Percentiles rank a stretch among this genome's conserved stretches.
phyloP scores from a whole-genome alignment of 2,113 vertebrate species.

The Galemys pyrenaicus region DNA sequence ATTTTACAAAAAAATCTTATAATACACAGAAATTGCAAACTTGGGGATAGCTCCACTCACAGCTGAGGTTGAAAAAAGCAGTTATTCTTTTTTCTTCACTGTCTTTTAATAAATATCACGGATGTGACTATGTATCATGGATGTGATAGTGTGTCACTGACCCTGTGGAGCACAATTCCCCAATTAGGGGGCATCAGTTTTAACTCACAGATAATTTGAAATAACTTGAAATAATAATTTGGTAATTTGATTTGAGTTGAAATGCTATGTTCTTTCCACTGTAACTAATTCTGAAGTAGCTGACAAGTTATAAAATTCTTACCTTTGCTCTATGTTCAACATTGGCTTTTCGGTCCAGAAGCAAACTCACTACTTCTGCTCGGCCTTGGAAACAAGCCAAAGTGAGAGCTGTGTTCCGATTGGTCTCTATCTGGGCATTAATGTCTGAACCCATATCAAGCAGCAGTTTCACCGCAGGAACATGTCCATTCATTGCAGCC shows the following conservation, averaged over 20 bases:
- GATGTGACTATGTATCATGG: neutral
- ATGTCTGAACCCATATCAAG: slow-evolving; percentile 99
- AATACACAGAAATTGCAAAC: slow-evolving; percentile 40
- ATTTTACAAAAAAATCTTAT: neutral
- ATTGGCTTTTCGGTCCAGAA: slow-evolving; percentile 98
- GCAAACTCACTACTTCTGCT: slow-evolving; percentile 97
- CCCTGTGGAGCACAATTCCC: neutral
- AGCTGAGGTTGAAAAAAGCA: neutral
- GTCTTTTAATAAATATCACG: slow-evolving; percentile 26
- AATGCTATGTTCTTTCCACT: slow-evolving; percentile 60
- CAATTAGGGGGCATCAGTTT: slow-evolving; percentile 9
- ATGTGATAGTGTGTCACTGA: neutral
- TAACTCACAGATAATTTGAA: slow-evolving; percentile 46
- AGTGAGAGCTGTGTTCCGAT: slow-evolving; percentile 98
- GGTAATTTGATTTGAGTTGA: slow-evolving; percentile 22
- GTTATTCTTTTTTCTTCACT: slow-evolving; percentile 19
- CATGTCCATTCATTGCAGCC: slow-evolving; percentile 99
- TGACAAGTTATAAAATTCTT: slow-evolving; percentile 62
- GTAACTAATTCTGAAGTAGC: slow-evolving; percentile 54
- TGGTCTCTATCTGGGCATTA: slow-evolving; percentile 99
- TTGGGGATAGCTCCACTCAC: neutral
- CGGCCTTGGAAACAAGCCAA: slow-evolving; percentile 98
- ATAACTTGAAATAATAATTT: too few species aligned
- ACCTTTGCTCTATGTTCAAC: slow-evolving; percentile 99
- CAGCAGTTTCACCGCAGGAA: slow-evolving; percentile 96